Evolutionary conservation across 1,140 invertebrate species (phyloP).

Genomic region (Trichonephila inaurata): DNA sequence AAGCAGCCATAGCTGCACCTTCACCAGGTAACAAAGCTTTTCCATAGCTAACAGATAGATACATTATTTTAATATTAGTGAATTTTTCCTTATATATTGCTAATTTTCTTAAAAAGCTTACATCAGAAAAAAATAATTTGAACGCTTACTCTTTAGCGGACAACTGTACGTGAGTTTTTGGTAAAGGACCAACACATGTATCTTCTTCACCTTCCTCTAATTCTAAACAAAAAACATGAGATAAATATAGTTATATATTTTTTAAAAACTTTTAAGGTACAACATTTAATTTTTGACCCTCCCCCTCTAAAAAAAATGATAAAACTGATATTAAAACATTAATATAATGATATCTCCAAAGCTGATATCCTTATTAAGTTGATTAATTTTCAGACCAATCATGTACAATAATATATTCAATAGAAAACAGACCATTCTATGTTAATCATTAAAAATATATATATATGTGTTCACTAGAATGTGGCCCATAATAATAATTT

Average conservation of each 20-base stretch:
- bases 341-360: no score
- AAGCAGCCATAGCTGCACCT: slow-evolving; percentile 98
- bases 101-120: neutral
- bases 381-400: no score
- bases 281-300: neutral
- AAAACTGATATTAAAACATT: no score
- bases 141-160: slow-evolving; percentile 86
- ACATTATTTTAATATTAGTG: neutral
- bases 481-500: no score
- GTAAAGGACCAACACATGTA: slow-evolving; percentile 86
- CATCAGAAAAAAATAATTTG: neutral
- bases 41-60: slow-evolving; percentile 83
- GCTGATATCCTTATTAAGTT: no score
- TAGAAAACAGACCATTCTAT: no score
- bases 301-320: no score
- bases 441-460: no score
- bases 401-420: no score
- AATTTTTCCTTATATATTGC: neutral
- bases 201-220: slow-evolving; percentile 80
- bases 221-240: slow-evolving; percentile 72
- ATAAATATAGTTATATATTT: neutral
- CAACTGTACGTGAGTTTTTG: slow-evolving; percentile 87
- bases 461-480: no score
- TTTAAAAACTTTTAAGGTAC: neutral
- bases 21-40: slow-evolving; percentile 96